Evolutionary conservation across 2,113 vertebrate species (phyloP), one percentile per base, ranked within the genome.

Genomic region (Hyaena hyaena): DNA sequence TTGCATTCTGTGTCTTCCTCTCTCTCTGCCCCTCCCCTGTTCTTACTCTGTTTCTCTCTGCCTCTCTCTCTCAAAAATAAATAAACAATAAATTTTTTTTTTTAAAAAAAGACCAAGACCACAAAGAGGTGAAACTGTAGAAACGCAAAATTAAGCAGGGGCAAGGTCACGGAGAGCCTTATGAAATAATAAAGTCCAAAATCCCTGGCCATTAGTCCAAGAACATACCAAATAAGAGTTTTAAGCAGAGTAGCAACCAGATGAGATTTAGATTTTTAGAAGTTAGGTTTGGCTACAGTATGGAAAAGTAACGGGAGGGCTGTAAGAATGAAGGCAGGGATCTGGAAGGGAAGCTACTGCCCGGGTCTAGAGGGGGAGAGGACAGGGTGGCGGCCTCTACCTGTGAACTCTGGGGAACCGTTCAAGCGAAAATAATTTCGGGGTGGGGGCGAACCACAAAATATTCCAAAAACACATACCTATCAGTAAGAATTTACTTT

Each of bases 351-450:
- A 76, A 50, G 48, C 45, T 23, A 16, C 0, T 21, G n/a, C 10
- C 35, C 2, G 0, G 24, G 19, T 33, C 19, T 9, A 7, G 7
- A 76, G 10, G 63, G 19, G 24, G 43, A 43, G 24, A 45, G 0
- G 6, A 28, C 0, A 4, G 0, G 2, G 21, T 0, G 4, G 24
- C 23, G 77, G 86, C 65, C 73, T 65, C 1, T 5, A 55, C 7
- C 85, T 17, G 17, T 2, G 3, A 85, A 39, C 28, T 53, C 48
- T 85, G 21, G 50, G 86, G n/a, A 73, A 43, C 71, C 43, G 50
- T 73, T 31, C 9, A 12, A 96, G 17, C 55, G n/a, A 94, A 92
- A 88, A 33, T 4, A 33, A 35, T 24, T 10, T 11, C 5, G 14
- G 24, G 16, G 10, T 14, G 76, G 68, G 39, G 43, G 26, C 7